phyloP scores from a whole-genome alignment of 1,140 invertebrate species.

The Aphaenogaster floridana region DNA sequence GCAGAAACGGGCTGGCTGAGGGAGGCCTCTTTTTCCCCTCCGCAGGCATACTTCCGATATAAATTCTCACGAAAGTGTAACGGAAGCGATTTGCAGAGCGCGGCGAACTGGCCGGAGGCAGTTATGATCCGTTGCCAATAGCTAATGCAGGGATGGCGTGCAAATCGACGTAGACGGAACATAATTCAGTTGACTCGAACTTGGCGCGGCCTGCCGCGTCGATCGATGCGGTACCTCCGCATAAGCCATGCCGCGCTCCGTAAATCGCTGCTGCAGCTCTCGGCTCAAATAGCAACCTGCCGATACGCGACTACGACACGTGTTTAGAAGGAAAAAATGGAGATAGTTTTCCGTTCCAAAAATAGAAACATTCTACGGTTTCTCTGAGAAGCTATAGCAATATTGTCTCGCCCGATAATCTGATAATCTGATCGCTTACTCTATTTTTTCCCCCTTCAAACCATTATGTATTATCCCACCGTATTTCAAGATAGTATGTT shows the following conservation, averaged over 20 bases:
- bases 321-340: neutral
- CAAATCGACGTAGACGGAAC: slow-evolving; percentile 82
- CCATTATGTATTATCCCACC: neutral
- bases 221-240: slow-evolving; percentile 72
- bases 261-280: slow-evolving; percentile 65
- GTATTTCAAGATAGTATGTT: neutral
- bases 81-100: slow-evolving; percentile 82
- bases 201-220: slow-evolving; percentile 71
- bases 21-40: neutral
- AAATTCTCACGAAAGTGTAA: slow-evolving; percentile 82
- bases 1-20: neutral
- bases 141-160: slow-evolving; percentile 83
- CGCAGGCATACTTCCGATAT: slow-evolving; percentile 68
- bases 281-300: slow-evolving; percentile 29
- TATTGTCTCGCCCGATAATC: neutral
- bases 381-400: neutral
- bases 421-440: neutral
- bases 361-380: neutral
- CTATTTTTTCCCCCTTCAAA: neutral
- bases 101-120: slow-evolving; percentile 79
- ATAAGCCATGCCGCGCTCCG: slow-evolving; percentile 55
- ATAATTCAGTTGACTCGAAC: slow-evolving; percentile 83
- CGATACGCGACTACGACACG: slow-evolving; percentile 34
- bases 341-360: neutral
- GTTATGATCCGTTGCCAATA: slow-evolving; percentile 84